A percentile compares a stretch with the other conserved stretches of the same genome.
phyloP scores from a whole-genome alignment of 2,888 invertebrate genomes.

The Phania funesta region DNA sequence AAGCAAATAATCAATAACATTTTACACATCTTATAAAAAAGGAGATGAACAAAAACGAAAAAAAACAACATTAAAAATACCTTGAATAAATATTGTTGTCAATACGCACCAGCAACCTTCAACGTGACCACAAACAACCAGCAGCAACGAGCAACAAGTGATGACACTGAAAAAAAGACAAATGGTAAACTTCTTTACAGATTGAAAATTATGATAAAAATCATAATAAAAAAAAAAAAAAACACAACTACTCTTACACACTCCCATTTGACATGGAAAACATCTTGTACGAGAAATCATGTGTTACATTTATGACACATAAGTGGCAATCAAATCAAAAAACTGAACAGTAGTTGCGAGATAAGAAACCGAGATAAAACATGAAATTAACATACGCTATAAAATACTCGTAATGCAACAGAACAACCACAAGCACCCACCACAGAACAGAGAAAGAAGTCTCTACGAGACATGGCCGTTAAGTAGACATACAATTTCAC shows the following conservation, averaged over 20 bases:
- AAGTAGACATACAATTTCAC: neutral
- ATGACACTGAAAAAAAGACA: constrained; percentile 52
- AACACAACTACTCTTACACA: neutral
- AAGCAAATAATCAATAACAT: constrained; percentile 23
- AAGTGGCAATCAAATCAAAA: constrained; percentile 66
- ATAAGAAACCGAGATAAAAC: neutral
- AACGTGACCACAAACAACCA: constrained; percentile 46
- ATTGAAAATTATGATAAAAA: constrained; percentile 51
- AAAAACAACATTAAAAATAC: constrained; percentile 5
- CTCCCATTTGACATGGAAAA: neutral
- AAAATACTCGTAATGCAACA: neutral
- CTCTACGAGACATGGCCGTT: constrained; percentile 32
- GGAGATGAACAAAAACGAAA: neutral
- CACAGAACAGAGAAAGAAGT: neutral
- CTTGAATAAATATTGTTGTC: constrained; percentile 49
- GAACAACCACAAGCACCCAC: neutral
- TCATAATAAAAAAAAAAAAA: neutral
- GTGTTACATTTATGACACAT: constrained; percentile 68
- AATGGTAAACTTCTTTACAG: constrained; percentile 45
- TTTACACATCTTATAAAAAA: too few relatives aligned
- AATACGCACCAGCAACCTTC: constrained; percentile 55
- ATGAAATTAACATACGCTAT: neutral
- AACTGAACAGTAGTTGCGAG: constrained; percentile 22
- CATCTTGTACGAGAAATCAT: constrained; percentile 24
- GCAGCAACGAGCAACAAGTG: constrained; percentile 50